Conservation (phyloP, 1,140 invertebrate genomes). For the Chymomyza costata region DNA sequence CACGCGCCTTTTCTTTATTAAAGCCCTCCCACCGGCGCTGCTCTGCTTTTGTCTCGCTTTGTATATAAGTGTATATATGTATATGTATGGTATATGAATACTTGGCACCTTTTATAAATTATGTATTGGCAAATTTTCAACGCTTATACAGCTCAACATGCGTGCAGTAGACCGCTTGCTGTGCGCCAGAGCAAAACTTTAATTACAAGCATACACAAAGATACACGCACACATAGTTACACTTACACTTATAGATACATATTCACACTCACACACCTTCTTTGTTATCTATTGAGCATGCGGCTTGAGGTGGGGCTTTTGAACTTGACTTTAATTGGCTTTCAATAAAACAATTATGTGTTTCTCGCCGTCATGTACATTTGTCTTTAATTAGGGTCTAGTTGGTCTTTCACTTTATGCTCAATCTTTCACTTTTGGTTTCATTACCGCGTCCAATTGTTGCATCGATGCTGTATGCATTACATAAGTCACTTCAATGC, state of each 20-base stretch:
- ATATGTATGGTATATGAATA: background rate
- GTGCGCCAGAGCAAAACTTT: slow-evolving; percentile 21
- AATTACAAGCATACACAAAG: slow-evolving; percentile 47
- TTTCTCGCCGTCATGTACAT: slow-evolving; percentile 13
- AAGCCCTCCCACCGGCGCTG: no score
- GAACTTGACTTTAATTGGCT: slow-evolving; percentile 71
- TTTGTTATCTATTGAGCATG: slow-evolving; percentile 30
- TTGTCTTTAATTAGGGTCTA: slow-evolving; percentile 31
- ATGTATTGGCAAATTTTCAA: slow-evolving; percentile 48
- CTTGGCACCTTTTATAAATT: slow-evolving; percentile 5
- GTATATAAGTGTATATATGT: no score
- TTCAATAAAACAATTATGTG: slow-evolving; percentile 58
- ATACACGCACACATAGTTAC: no score
- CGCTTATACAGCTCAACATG: slow-evolving; percentile 44
- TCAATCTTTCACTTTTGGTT: slow-evolving; percentile 59
- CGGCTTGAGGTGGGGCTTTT: slow-evolving; percentile 51
- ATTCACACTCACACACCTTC: no score
- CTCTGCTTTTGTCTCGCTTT: slow-evolving; percentile 17
- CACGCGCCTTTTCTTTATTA: no score
- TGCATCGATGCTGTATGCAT: slow-evolving; percentile 30
- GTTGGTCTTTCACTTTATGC: slow-evolving; percentile 37
- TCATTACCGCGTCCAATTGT: slow-evolving; percentile 60
- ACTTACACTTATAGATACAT: no score
- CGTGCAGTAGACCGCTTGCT: no score
- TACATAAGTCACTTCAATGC: no score